Percentiles rank a stretch among this genome's conserved stretches.
Evolutionary conservation across 92 coral and sea anemone species (phyloP).

Genomic region (Epizoanthus stellaris): DNA sequence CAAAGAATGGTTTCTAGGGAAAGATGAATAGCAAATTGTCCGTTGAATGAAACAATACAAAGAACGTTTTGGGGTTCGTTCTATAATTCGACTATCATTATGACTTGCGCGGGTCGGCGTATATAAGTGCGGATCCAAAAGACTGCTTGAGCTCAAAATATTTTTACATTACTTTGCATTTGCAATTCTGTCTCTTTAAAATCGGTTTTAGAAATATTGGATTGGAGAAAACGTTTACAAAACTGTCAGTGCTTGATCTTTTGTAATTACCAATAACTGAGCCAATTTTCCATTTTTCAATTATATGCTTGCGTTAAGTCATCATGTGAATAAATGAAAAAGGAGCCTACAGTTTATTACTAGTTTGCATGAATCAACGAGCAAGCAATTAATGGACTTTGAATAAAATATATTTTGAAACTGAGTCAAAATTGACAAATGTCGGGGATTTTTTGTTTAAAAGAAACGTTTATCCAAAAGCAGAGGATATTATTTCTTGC

Average conservation of each 20-base stretch:
- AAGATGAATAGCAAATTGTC: constrained; percentile 27
- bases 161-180: neutral
- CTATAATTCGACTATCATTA: neutral
- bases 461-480: neutral
- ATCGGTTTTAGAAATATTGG: constrained; percentile 27
- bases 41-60: constrained; percentile 21
- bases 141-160: constrained; percentile 22
- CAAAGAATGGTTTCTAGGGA: constrained; percentile 34
- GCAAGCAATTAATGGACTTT: constrained; percentile 30
- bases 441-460: neutral
- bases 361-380: constrained; percentile 32
- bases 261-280: constrained; percentile 28
- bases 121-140: neutral
- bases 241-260: constrained; percentile 39
- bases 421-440: neutral
- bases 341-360: constrained; percentile 26
- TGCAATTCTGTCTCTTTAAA: constrained; percentile 5
- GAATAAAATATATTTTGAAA: constrained; percentile 18
- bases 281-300: constrained; percentile 17
- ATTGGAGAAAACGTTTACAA: constrained; percentile 1
- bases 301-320: constrained; percentile 9
- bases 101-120: neutral
- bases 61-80: neutral
- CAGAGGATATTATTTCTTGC: neutral
- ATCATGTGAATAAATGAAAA: constrained; percentile 5